Evolutionary conservation across 2,888 invertebrate genomes (phyloP), one percentile per base, ranked within the genome.

Genomic region (Scaptomyza reducta): DNA sequence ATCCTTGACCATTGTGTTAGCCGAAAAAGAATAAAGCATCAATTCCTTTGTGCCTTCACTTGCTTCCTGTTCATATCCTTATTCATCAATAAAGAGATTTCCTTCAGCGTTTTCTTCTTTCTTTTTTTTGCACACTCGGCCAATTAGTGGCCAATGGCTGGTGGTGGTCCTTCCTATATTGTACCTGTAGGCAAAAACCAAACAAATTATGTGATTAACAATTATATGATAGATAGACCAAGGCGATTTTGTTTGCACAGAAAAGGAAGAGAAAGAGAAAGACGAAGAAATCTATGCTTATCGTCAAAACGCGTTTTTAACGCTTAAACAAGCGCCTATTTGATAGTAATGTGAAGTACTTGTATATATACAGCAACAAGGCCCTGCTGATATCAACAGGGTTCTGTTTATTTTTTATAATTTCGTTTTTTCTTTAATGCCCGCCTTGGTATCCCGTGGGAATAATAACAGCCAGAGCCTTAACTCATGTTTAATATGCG

Each of bases 181-280:
- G 65, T 83, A 68, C 81, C 78, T 69, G 77, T 76, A 3, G 2
- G 22, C 70, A 69, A 69, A 66, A 79, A 71, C 69, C 77, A 82
- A 75, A 76, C 78, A 80, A 84, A 86, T 86, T 86, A 79, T 74
- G 80, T 61, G 83, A 84, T 86, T 86, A 86, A 62, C 68, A 72
- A 71, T 71, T 80, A 31, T 31, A 69, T 70, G 51, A 77, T 76
- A 71, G 78, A 80, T 82, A 69, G 70, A 14, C 35, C 38, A 41
- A 16, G 54, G 51, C 60, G 33, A 33, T 49, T 50, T 75, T 75
- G 67, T 75, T 75, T 62, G 59, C 40, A 27, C 58, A 6, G 9
- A 40, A 22, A 40, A 22, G 7, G 22, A 13, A 14, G 22, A 38
- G 14, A 22, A 31, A 14, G 22, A 35, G 18, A 9, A 16, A n/a